These are phyloP conservation scores for Cuniculus paca DNA, from an alignment of 2,797 vertebrate genomes.

Conservation along the genomic window DNA sequence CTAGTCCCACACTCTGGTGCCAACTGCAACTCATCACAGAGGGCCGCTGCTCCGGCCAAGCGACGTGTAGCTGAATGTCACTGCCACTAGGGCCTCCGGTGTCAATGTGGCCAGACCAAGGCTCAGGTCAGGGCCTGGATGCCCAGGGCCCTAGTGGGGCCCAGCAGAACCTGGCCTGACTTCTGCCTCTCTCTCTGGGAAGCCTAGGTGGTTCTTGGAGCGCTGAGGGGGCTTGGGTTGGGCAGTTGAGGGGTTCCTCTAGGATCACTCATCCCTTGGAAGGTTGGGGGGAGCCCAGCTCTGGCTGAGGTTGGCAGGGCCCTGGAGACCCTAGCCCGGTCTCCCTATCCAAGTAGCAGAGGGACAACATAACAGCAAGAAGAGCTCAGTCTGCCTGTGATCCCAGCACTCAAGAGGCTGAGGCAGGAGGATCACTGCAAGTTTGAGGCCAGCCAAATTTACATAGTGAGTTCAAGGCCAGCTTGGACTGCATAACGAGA, in stretches of 20 bases:
- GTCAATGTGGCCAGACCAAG: not conserved
- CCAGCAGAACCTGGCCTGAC: not conserved
- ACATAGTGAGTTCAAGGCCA: not conserved
- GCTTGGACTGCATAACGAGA: not conserved
- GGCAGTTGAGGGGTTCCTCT: not conserved
- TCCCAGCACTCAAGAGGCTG: not conserved
- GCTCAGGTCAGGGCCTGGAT: not conserved
- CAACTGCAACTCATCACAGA: constrained; percentile 75
- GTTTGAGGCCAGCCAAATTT: not conserved
- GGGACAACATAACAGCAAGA: not conserved
- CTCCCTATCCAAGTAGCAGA: rapidly evolving
- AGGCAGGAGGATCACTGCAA: not conserved
- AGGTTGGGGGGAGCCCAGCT: not conserved
- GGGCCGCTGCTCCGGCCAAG: not conserved
- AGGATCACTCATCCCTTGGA: not conserved
- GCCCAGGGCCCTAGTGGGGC: not conserved
- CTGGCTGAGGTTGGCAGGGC: not conserved
- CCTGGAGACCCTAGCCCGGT: not conserved
- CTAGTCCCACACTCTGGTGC: constrained; percentile 65
- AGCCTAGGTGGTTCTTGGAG: not conserved
- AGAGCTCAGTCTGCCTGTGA: not conserved
- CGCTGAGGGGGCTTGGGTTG: not conserved
- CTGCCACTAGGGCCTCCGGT: rapidly evolving
- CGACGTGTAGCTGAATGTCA: constrained; percentile 66
- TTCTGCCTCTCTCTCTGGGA: not conserved